Base-by-base conservation (phyloP, 2,888 invertebrate species). In the Pogonocherus hispidulus region DNA sequence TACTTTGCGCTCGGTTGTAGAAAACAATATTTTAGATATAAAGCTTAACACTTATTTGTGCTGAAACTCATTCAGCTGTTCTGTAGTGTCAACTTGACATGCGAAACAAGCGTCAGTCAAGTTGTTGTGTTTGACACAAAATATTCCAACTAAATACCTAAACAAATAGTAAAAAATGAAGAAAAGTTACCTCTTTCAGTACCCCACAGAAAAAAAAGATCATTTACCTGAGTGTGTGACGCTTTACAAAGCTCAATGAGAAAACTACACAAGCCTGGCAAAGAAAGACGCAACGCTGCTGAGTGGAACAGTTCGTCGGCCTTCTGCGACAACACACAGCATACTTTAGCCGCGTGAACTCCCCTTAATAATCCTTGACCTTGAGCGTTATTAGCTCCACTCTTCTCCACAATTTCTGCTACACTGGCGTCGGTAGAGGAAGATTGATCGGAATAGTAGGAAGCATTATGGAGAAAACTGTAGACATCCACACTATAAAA, bases 221-320 rank as follows among this genome's bases (percentile, higher is more conserved):
- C 22, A 72, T 18, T 27, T 73, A 94, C 90, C 86, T 97, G 93
- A 67, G 91, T 90, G 77, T 95, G 93, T 51, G 96, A 96, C n/a
- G 95, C 94, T 49, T 90, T 89, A 73, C 97, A 95, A 0, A 98
- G 87, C 67, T 94, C 92, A 22, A 90, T 90, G 59, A 97, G 86
- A 77, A 98, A 97, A 63, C 92, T 92, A 60, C 93, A 91, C 35
- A 98, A 86, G 0, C 97, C 93, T 6, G 93, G 92, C 57, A 98
- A 87, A 76, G 96, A 96, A 52, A 98, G 87, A 71, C 96, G 93
- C 63, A 94, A 90, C 0, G 97, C 95, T 1, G 97, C 94, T 71
- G 95, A 93, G 63, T 95, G 94, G 85, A 97, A 98, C 62, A 98
- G 85, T 76, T 96, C 92, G 82, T 98, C 98, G 0, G 96, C 95